Conservation (phyloP, 2,797 vertebrate species). For the Poecilia picta region DNA sequence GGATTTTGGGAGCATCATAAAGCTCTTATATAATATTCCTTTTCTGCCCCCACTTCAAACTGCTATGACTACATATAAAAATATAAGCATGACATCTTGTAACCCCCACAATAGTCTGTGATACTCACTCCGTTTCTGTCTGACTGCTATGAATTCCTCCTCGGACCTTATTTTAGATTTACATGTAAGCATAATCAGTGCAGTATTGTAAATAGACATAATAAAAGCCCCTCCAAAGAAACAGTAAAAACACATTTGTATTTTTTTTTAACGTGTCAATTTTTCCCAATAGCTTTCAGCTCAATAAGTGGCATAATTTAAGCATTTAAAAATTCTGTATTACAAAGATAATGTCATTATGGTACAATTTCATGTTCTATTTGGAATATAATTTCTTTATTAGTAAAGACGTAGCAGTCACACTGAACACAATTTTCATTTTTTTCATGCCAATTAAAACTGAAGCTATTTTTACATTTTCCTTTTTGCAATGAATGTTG, state of each 20-base stretch:
- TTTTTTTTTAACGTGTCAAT: conserved; percentile 3
- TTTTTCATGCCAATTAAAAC: not conserved
- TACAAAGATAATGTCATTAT: not conserved
- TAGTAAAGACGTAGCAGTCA: not conserved
- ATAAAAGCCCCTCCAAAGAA: not conserved
- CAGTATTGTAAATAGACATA: not conserved
- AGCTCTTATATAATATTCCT: conserved; percentile 63
- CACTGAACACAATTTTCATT: not conserved
- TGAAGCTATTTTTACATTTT: not conserved
- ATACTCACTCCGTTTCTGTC: conserved; percentile 38
- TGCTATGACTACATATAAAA: conserved; percentile 24
- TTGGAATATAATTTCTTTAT: not conserved
- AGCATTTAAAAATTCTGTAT: conserved; percentile 4
- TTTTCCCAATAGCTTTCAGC: conserved; percentile 1
- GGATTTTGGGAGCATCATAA: conserved; percentile 64
- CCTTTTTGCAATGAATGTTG: not conserved
- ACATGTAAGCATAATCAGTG: conserved; percentile 4
- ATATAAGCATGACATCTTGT: conserved; percentile 33
- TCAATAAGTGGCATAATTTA: not conserved
- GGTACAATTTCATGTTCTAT: not conserved
- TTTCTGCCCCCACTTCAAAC: conserved; percentile 41
- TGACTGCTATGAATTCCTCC: conserved; percentile 20
- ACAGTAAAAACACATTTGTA: conserved; percentile 16
- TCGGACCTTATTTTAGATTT: conserved; percentile 25
- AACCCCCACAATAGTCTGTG: conserved; percentile 32